phyloP scores from a whole-genome alignment of 2,797 vertebrate species.

The Melanotaenia maccullochi region DNA sequence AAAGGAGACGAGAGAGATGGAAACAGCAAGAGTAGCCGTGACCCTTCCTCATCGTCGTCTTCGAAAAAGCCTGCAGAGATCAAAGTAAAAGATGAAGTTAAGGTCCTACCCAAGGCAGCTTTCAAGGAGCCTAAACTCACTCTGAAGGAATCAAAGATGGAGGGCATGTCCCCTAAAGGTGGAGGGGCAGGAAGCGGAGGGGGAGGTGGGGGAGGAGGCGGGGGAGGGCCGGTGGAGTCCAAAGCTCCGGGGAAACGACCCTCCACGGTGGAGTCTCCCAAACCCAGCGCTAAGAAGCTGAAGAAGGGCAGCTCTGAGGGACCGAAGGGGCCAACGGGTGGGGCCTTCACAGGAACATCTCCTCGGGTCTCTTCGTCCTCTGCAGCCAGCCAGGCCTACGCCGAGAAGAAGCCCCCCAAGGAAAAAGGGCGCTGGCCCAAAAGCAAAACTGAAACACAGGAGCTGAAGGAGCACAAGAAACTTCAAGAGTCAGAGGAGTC shows the following conservation, averaged over 20 bases:
- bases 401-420: constrained; percentile 92
- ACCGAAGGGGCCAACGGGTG: constrained; percentile 75
- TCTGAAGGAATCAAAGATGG: constrained; percentile 94
- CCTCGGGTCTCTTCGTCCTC: constrained; percentile 86
- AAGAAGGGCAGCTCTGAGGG: constrained; percentile 94
- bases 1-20: constrained; percentile 91
- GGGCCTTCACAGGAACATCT: constrained; percentile 84
- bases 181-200: constrained; percentile 83
- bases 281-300: constrained; percentile 93
- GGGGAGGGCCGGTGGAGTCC: constrained; percentile 75
- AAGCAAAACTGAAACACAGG: constrained; percentile 86
- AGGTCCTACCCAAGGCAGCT: constrained; percentile 92
- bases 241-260: constrained; percentile 94
- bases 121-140: constrained; percentile 98
- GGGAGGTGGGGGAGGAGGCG: constrained; percentile 68
- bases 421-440: constrained; percentile 90
- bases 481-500: constrained; percentile 91
- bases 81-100: constrained; percentile 94
- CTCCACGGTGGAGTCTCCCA: constrained; percentile 91
- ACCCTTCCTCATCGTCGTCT: constrained; percentile 78
- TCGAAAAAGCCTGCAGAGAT: constrained; percentile 90
- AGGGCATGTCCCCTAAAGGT: constrained; percentile 94
- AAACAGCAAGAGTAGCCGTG: constrained; percentile 85
- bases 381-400: constrained; percentile 70
- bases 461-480: constrained; percentile 91